A percentile compares a stretch with the other conserved stretches of the same genome.
Conservation (phyloP, 1,140 invertebrate species). For the Diorhabda sublineata region DNA sequence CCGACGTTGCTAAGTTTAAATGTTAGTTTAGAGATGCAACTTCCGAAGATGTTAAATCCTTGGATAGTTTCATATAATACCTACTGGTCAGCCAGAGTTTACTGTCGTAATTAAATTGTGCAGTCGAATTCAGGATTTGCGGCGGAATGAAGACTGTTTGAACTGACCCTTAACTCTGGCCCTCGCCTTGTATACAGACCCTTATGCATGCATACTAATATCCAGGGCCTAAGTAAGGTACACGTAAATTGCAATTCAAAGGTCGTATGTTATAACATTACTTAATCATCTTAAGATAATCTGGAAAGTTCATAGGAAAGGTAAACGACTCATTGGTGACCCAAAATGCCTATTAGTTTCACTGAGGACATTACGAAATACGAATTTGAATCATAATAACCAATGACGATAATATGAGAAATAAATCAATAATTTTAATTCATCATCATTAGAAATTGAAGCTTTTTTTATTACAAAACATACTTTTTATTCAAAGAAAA, state of each 20-base stretch:
- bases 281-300: constrained; percentile 37
- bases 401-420: background rate
- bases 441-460: no score
- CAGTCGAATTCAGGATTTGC: constrained; percentile 37
- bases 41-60: constrained; percentile 41
- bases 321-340: constrained; percentile 1
- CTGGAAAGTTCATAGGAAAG: constrained; percentile 22
- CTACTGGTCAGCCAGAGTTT: constrained; percentile 41
- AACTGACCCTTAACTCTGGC: constrained; percentile 28
- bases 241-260: constrained; percentile 33
- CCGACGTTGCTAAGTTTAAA: constrained; percentile 32
- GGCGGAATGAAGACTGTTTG: constrained; percentile 34
- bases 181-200: constrained; percentile 10
- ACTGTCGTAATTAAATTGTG: constrained; percentile 43
- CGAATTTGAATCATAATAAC: background rate
- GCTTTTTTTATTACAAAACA: no score
- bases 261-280: constrained; percentile 20
- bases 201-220: constrained; percentile 40
- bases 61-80: constrained; percentile 44
- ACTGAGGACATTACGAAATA: background rate
- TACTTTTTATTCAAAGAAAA: no score
- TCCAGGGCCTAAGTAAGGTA: constrained; percentile 16
- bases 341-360: background rate
- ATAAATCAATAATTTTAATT: background rate
- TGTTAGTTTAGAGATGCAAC: constrained; percentile 35